A percentile compares a stretch with the other conserved stretches of the same genome.
Evolutionary conservation across 2,888 invertebrate species (phyloP).

Genomic region (Endotricha flammealis): DNA sequence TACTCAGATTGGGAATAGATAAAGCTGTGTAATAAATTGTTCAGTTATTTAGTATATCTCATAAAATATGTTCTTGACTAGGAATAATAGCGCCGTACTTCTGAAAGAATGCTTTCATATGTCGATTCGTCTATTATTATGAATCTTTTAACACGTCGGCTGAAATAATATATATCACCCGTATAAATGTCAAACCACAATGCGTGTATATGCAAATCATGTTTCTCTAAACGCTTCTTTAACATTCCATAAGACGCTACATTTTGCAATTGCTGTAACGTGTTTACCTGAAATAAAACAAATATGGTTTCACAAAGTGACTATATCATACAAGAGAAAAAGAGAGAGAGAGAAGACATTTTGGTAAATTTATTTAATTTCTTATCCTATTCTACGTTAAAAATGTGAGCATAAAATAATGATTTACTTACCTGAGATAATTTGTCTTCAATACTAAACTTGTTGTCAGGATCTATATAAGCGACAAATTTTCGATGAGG

Average conservation of each 20-base stretch:
- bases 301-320: not conserved
- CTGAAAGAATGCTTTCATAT: slow-evolving; percentile 84
- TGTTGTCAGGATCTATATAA: slow-evolving; percentile 94
- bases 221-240: slow-evolving; percentile 86
- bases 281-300: slow-evolving; percentile 81
- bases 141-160: slow-evolving; percentile 90
- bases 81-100: slow-evolving; percentile 89
- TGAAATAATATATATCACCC: slow-evolving; percentile 96
- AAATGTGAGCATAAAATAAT: too few species aligned
- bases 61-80: slow-evolving; percentile 55
- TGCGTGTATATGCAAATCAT: slow-evolving; percentile 93
- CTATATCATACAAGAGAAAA: not conserved
- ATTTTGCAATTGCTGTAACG: slow-evolving; percentile 94
- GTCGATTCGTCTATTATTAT: slow-evolving; percentile 90
- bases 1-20: too few species aligned
- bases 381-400: not conserved
- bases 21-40: too few species aligned
- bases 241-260: slow-evolving; percentile 95
- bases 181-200: slow-evolving; percentile 99
- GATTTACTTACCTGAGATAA: slow-evolving; percentile 93
- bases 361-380: too few species aligned
- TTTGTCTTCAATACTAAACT: slow-evolving; percentile 93
- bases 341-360: too few species aligned
- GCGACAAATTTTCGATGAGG: slow-evolving; percentile 93
- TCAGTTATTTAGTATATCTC: too few species aligned